phyloP scores from a whole-genome alignment of 2,888 invertebrate species.

The Auanema sp. region DNA sequence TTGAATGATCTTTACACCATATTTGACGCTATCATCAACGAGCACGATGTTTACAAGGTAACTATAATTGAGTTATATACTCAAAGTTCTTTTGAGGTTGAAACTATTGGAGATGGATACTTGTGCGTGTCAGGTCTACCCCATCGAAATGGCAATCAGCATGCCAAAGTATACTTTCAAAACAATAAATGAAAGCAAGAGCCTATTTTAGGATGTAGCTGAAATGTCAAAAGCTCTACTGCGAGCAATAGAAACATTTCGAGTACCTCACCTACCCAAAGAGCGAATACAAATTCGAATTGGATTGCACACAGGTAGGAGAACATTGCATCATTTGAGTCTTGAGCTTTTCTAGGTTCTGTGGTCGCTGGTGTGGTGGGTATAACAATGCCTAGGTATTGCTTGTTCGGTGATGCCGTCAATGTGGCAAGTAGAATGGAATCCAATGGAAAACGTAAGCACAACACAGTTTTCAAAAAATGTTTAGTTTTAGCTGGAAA shows the following conservation, averaged over 20 bases:
- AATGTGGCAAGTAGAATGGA: conserved; percentile 54
- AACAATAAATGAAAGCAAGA: too few species aligned
- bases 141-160: conserved; percentile 47
- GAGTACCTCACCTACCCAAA: conserved; percentile 38
- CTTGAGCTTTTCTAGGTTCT: conserved; percentile 23
- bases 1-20: conserved; percentile 61
- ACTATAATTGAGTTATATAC: too few species aligned
- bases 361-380: conserved; percentile 51
- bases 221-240: conserved; percentile 36
- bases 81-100: conserved; percentile 31
- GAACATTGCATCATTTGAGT: too few species aligned
- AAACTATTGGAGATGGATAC: conserved; percentile 53
- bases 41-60: conserved; percentile 58
- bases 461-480: too few species aligned
- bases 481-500: conserved; percentile 46
- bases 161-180: conserved; percentile 26
- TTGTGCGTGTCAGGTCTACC: conserved; percentile 49
- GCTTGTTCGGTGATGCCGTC: conserved; percentile 54
- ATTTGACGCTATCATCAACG: conserved; percentile 55
- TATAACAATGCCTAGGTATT: conserved; percentile 51
- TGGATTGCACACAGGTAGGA: conserved; percentile 35
- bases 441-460: conserved; percentile 46
- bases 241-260: conserved; percentile 33
- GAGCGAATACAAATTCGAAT: conserved; percentile 47
- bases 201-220: conserved; percentile 32